These are phyloP conservation scores for Listronotus bonariensis DNA, from an alignment of 1,140 invertebrate genomes.

Conservation along the genomic window DNA sequence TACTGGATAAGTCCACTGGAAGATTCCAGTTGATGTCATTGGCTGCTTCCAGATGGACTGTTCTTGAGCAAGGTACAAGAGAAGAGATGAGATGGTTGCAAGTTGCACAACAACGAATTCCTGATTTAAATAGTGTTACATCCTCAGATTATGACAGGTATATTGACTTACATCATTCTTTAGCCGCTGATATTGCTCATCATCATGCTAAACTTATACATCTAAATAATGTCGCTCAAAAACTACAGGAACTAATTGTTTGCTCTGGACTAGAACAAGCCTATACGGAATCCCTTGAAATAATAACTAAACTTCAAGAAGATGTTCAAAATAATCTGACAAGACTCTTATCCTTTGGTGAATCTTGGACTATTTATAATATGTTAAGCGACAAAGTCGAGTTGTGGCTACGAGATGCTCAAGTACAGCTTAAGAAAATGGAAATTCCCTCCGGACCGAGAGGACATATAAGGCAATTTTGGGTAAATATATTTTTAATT, in stretches of 20 bases:
- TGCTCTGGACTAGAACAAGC: conserved; percentile 73
- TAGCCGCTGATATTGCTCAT: conserved; percentile 75
- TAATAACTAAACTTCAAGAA: conserved; percentile 71
- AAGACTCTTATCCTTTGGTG: conserved; percentile 71
- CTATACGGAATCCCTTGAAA: conserved; percentile 70
- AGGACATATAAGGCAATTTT: conserved; percentile 77
- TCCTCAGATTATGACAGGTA: conserved; percentile 83
- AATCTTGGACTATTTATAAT: conserved; percentile 76
- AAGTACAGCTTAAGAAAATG: conserved; percentile 64
- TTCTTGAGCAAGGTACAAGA: conserved; percentile 77
- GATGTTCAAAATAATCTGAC: conserved; percentile 73
- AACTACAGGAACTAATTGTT: conserved; percentile 72
- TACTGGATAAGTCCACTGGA: conserved; percentile 78
- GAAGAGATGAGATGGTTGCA: conserved; percentile 81
- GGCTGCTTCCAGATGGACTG: conserved; percentile 80
- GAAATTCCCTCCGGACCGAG: conserved; percentile 63
- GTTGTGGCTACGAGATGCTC: conserved; percentile 72
- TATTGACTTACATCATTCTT: conserved; percentile 78
- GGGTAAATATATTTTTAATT: conserved; percentile 60
- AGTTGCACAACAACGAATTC: conserved; percentile 78
- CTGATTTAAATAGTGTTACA: conserved; percentile 75
- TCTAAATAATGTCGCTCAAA: conserved; percentile 71
- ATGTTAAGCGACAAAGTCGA: conserved; percentile 72
- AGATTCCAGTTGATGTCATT: conserved; percentile 80
- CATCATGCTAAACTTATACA: conserved; percentile 77